phyloP scores from a whole-genome alignment of 2,888 invertebrate genomes.

The Caenorhabditis doughertyi region DNA sequence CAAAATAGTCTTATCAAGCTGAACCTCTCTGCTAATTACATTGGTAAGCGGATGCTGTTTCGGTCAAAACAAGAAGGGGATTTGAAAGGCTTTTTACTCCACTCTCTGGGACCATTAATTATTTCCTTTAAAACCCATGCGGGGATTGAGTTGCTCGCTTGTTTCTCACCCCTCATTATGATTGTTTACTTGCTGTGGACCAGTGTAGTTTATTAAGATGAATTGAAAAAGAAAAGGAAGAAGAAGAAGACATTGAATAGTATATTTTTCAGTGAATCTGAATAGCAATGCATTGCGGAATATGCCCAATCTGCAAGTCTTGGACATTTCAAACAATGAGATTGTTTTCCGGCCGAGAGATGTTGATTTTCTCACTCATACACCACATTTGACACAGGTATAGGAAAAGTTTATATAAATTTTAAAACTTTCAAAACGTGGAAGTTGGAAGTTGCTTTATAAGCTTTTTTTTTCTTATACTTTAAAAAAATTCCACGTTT shows the following conservation, averaged over 20 bases:
- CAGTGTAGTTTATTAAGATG: slow-evolving; percentile 16
- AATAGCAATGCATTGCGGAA: slow-evolving; percentile 77
- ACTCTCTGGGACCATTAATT: slow-evolving; percentile 37
- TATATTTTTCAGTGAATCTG: slow-evolving; percentile 72
- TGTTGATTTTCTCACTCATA: slow-evolving; percentile 79
- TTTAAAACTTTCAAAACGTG: too few relatives aligned
- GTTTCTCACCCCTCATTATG: slow-evolving; percentile 41
- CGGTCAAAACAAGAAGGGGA: not conserved
- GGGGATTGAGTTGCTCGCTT: slow-evolving; percentile 32
- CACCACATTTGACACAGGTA: slow-evolving; percentile 78
- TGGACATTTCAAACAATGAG: slow-evolving; percentile 80
- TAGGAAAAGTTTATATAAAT: not conserved
- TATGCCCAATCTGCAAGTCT: slow-evolving; percentile 77
- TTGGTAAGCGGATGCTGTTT: slow-evolving; percentile 67
- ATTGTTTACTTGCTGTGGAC: slow-evolving; percentile 43
- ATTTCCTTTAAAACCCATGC: slow-evolving; percentile 22
- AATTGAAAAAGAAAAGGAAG: not conserved
- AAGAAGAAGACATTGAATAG: not conserved
- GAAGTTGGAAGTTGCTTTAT: too few relatives aligned
- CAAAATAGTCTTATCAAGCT: slow-evolving; percentile 75
- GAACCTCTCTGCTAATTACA: slow-evolving; percentile 82
- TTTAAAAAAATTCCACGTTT: too few relatives aligned
- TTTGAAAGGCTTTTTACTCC: slow-evolving; percentile 1
- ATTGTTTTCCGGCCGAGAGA: slow-evolving; percentile 79
- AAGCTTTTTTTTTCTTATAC: too few relatives aligned